A percentile compares a stretch with the other conserved stretches of the same genome.
Evolutionary conservation across 2,113 vertebrate species (phyloP).

Genomic region (Bubalus kerabau): DNA sequence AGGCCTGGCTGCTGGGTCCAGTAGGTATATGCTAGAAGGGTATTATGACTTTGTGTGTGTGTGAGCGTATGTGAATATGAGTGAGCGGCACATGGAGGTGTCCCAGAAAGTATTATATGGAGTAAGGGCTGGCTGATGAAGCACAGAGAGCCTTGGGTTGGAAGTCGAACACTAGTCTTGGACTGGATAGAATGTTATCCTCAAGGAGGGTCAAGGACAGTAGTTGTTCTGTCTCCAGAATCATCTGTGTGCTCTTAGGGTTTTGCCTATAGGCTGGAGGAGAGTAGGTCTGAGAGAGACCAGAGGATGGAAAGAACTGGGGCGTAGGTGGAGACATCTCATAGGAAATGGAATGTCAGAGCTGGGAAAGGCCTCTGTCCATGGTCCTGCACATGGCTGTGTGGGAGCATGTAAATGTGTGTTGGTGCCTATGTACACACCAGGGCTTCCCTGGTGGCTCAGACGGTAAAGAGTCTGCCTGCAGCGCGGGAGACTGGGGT

Average conservation of each 20-base stretch:
- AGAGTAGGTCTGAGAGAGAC: neutral
- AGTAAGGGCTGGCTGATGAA: neutral
- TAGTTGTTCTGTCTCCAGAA: neutral
- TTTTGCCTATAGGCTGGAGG: neutral
- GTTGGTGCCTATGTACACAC: neutral
- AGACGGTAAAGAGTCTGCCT: neutral
- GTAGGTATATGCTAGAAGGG: neutral
- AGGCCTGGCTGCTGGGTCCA: neutral
- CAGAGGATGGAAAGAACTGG: too few species aligned
- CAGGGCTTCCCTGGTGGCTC: neutral
- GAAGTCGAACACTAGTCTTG: neutral
- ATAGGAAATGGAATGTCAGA: neutral
- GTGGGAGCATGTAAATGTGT: neutral
- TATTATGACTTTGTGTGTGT: neutral
- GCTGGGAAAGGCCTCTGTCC: neutral
- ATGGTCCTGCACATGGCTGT: too few species aligned
- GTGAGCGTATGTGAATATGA: neutral
- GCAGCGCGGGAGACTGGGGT: rapidly evolving
- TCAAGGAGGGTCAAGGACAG: neutral
- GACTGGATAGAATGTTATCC: neutral
- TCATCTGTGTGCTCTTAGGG: neutral
- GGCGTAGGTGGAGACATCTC: neutral
- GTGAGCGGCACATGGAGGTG: neutral
- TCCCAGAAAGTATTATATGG: neutral
- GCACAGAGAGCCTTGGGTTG: neutral